A percentile compares a stretch with the other conserved stretches of the same genome.
phyloP scores from a whole-genome alignment of 2,888 invertebrate genomes.

The Allacma fusca region DNA sequence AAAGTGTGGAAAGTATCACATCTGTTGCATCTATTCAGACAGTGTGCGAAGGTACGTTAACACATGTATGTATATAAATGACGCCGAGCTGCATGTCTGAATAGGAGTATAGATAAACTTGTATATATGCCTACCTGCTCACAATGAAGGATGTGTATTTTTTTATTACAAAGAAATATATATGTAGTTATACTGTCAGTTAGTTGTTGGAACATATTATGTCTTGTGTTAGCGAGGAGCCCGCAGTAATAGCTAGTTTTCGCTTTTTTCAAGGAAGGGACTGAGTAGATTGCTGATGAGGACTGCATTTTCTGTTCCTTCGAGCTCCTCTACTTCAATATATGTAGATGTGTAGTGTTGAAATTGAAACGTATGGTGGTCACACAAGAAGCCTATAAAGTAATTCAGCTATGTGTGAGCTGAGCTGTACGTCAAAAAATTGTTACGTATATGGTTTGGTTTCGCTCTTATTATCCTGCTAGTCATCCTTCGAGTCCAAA shows the following conservation, averaged over 20 bases:
- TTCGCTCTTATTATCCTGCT: constrained; percentile 17
- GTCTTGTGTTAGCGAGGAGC: constrained; percentile 5
- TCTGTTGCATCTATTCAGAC: constrained; percentile 31
- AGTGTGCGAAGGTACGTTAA: constrained; percentile 31
- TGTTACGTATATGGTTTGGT: constrained; percentile 28
- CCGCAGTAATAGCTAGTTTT: constrained; percentile 4
- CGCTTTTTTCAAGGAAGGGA: constrained; percentile 4
- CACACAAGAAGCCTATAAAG: neutral
- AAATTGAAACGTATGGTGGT: neutral
- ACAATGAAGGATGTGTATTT: neutral
- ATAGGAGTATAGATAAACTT: neutral
- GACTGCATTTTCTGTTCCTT: constrained; percentile 8
- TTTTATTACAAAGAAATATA: neutral
- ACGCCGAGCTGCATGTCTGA: neutral
- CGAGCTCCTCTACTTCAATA: neutral
- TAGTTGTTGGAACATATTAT: neutral
- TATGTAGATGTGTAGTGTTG: no score
- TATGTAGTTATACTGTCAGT: neutral
- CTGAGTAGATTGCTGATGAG: constrained; percentile 16
- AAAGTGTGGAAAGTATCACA: constrained; percentile 38
- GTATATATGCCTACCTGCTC: neutral
- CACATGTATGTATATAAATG: neutral
- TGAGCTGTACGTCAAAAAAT: constrained; percentile 1
- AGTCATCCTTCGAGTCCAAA: constrained; percentile 14
- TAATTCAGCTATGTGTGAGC: constrained; percentile 11